A percentile compares a stretch with the other conserved stretches of the same genome.
Conservation (phyloP, 2,113 vertebrate genomes). For the Uria aalge region DNA sequence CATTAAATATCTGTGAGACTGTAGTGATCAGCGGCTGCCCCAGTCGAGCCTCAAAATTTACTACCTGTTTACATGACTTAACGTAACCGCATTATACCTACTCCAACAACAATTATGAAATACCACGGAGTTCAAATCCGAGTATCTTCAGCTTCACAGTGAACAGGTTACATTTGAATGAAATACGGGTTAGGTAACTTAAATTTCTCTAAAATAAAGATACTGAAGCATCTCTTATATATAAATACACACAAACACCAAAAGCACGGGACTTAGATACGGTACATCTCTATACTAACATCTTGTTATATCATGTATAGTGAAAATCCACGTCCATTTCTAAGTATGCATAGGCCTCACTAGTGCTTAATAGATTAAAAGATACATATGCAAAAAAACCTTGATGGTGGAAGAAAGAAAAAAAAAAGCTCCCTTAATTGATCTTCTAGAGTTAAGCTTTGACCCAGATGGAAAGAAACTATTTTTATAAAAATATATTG, state of each 20-base stretch:
- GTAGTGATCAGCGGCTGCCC: background rate
- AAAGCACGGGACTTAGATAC: background rate
- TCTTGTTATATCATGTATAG: background rate
- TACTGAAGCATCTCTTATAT: background rate
- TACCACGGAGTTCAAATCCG: conserved; percentile 45
- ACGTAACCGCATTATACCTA: conserved; percentile 35
- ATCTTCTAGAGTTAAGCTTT: background rate
- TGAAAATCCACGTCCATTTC: background rate
- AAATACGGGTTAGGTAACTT: background rate
- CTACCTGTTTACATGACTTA: conserved; percentile 30
- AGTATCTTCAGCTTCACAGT: conserved; percentile 50
- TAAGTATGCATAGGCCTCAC: background rate
- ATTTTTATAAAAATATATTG: background rate
- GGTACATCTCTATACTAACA: background rate
- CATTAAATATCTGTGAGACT: background rate
- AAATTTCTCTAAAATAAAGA: background rate
- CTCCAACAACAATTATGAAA: conserved; percentile 39
- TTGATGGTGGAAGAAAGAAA: background rate
- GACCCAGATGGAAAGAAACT: background rate
- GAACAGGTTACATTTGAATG: background rate
- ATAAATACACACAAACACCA: background rate
- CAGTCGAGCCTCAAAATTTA: background rate
- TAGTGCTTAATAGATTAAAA: background rate
- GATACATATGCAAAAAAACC: background rate
- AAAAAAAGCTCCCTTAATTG: background rate